Evolutionary conservation across 2,888 invertebrate species (phyloP).

Genomic region (Ectropis crepuscularia): DNA sequence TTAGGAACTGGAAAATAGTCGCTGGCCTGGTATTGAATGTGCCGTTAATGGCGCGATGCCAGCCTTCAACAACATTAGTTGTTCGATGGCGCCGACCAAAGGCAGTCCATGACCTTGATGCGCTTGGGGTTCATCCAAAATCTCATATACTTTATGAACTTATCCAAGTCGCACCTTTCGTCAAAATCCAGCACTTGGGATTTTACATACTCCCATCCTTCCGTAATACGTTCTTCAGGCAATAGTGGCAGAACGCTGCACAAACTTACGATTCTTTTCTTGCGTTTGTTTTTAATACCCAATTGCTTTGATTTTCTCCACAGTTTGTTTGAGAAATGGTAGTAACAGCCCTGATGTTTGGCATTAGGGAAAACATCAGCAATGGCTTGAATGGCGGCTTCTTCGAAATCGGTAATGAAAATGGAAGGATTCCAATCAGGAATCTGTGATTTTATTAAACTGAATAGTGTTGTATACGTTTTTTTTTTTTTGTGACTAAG

Average conservation of each 20-base stretch:
- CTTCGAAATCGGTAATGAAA: slow-evolving; percentile 28
- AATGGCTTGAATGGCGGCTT: slow-evolving; percentile 30
- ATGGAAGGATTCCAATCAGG: too few relatives aligned
- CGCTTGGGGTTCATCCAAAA: slow-evolving; percentile 20
- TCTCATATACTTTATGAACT: slow-evolving; percentile 26
- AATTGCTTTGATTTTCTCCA: too few relatives aligned
- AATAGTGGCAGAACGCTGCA: too few relatives aligned
- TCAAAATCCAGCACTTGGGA: too few relatives aligned
- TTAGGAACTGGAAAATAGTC: too few relatives aligned
- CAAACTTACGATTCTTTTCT: too few relatives aligned
- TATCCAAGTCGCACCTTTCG: slow-evolving; percentile 25
- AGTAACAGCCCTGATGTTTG: slow-evolving; percentile 21
- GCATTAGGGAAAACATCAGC: slow-evolving; percentile 25
- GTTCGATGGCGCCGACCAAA: slow-evolving; percentile 19
- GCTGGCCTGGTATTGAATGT: too few relatives aligned
- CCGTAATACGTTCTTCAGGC: slow-evolving; percentile 23
- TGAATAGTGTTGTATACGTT: slow-evolving; percentile 23
- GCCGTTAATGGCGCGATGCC: too few relatives aligned
- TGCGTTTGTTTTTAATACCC: too few relatives aligned
- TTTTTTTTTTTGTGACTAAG: slow-evolving; percentile 26
- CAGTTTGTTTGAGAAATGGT: slow-evolving; percentile 21
- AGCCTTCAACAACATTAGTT: too few relatives aligned
- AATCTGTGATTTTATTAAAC: slow-evolving; percentile 28
- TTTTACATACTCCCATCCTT: slow-evolving; percentile 24
- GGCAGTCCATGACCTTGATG: slow-evolving; percentile 22